Evolutionary conservation across 2,113 vertebrate genomes (phyloP).

Genomic region (Pseudopipra pipra): DNA sequence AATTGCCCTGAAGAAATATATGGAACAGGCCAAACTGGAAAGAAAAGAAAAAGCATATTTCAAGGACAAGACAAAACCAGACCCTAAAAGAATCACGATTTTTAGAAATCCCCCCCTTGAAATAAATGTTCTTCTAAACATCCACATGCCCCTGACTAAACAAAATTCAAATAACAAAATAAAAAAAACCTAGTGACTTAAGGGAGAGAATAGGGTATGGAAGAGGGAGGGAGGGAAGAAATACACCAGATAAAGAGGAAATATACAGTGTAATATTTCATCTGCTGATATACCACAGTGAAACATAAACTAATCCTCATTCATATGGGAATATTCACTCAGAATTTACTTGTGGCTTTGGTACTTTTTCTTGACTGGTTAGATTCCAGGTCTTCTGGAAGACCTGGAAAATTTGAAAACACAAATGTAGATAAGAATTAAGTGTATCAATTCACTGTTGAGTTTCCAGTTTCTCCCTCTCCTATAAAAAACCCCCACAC

Average conservation of each 20-base stretch:
- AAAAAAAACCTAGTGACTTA: neutral
- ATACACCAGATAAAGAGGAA: constrained; percentile 27
- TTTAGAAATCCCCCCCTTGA: neutral
- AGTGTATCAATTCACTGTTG: neutral
- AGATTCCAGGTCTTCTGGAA: neutral
- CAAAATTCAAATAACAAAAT: constrained; percentile 23
- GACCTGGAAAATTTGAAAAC: constrained; percentile 1
- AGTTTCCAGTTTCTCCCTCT: neutral
- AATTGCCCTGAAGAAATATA: constrained; percentile 21
- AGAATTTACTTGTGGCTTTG: constrained; percentile 12
- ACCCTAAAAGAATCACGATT: neutral
- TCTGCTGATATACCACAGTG: constrained; percentile 8
- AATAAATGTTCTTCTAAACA: constrained; percentile 4
- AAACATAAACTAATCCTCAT: constrained; percentile 17
- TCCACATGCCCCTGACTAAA: neutral
- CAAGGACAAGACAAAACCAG: constrained; percentile 24
- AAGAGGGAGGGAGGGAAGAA: constrained; percentile 37
- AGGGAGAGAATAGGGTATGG: neutral
- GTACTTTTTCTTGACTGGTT: constrained; percentile 19
- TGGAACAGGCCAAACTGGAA: neutral
- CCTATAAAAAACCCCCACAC: neutral
- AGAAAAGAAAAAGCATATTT: constrained; percentile 8
- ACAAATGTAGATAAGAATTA: neutral
- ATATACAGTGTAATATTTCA: neutral
- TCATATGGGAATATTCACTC: constrained; percentile 32